These are phyloP conservation scores for Himalopsyche anomala DNA, from an alignment of 2,888 invertebrate genomes.

Conservation along the genomic window DNA sequence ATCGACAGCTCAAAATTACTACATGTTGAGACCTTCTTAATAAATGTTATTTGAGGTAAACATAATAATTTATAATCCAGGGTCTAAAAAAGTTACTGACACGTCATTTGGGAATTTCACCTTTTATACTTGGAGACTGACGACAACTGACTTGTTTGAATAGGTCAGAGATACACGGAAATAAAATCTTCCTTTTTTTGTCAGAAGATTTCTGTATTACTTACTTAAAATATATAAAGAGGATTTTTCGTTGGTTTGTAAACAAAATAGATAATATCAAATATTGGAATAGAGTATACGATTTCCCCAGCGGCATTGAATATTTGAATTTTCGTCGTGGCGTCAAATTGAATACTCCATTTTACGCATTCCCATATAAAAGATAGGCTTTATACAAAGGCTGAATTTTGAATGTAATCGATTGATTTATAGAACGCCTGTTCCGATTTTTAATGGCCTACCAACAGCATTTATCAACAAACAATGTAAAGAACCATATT, in stretches of 20 bases:
- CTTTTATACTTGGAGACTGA: too few relatives aligned
- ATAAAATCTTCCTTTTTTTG: not conserved
- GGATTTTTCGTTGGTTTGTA: not conserved
- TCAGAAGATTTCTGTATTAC: not conserved
- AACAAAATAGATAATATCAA: slow-evolving; percentile 36
- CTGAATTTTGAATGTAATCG: slow-evolving; percentile 11
- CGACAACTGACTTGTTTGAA: too few relatives aligned
- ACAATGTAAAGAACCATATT: not conserved
- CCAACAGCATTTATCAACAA: slow-evolving; percentile 1
- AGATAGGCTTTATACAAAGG: not conserved
- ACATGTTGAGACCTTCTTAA: too few relatives aligned
- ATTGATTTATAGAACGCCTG: slow-evolving; percentile 37
- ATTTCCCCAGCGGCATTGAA: slow-evolving; percentile 10
- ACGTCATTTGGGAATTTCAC: too few relatives aligned
- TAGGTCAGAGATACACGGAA: not conserved
- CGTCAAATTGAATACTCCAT: slow-evolving; percentile 2
- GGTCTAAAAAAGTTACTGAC: too few relatives aligned
- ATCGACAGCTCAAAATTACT: too few relatives aligned
- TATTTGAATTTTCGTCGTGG: slow-evolving; percentile 4
- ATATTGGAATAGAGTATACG: slow-evolving; percentile 5
- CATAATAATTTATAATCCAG: too few relatives aligned
- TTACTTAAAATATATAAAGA: slow-evolving; percentile 5
- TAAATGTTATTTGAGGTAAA: too few relatives aligned
- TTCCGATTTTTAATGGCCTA: slow-evolving; percentile 25
- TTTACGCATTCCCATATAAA: slow-evolving; percentile 10